Conservation (phyloP, 2,888 invertebrate genomes). For the Acanthacorydalis orientalis region DNA sequence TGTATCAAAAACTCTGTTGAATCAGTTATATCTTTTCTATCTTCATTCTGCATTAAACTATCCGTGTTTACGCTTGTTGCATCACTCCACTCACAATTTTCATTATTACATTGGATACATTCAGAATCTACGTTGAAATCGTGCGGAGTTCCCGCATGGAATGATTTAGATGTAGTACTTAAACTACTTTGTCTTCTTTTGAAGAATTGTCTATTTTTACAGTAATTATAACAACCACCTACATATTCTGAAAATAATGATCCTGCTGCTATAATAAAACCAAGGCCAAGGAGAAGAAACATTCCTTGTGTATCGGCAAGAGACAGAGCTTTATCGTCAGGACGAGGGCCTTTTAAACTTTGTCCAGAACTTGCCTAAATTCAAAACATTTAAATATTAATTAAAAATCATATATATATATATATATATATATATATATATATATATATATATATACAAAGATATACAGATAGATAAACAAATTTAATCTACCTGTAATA, state of each 20-base stretch:
- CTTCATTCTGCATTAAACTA: too few species aligned
- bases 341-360: slow-evolving; percentile 26
- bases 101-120: too few species aligned
- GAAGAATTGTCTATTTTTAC: slow-evolving; percentile 21
- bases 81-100: too few species aligned
- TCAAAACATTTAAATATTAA: too few species aligned
- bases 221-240: slow-evolving; percentile 47
- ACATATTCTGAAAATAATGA: slow-evolving; percentile 52
- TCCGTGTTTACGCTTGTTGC: too few species aligned
- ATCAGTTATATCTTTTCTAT: too few species aligned
- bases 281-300: slow-evolving; percentile 56
- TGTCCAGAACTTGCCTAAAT: slow-evolving; percentile 29
- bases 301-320: slow-evolving; percentile 70
- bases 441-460: background rate
- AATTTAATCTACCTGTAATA: slow-evolving; percentile 39
- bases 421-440: too few species aligned
- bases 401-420: background rate
- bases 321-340: slow-evolving; percentile 56
- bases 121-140: too few species aligned
- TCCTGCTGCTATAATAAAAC: slow-evolving; percentile 44
- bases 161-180: slow-evolving; percentile 20
- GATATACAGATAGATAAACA: too few species aligned
- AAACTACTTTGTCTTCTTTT: slow-evolving; percentile 10
- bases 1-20: too few species aligned
- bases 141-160: slow-evolving; percentile 16